Conservation (phyloP, 2,888 invertebrate genomes). For the Atrina japonica region DNA sequence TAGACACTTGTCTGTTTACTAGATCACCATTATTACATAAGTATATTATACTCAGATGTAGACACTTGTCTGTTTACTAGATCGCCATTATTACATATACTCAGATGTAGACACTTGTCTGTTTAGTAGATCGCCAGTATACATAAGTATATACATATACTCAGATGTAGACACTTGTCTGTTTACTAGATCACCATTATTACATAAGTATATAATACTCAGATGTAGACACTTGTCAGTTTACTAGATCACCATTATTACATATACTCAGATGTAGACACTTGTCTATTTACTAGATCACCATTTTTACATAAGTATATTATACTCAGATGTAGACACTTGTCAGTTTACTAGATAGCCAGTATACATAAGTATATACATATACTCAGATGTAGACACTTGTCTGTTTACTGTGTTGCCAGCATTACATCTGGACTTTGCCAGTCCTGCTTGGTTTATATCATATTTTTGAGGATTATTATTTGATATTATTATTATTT, state of each 20-base stretch:
- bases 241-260: neutral
- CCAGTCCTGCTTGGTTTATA: too few relatives aligned
- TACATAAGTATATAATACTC: neutral
- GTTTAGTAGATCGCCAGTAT: neutral
- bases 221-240: neutral
- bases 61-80: too few relatives aligned
- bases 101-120: neutral
- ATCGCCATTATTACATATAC: neutral
- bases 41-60: neutral
- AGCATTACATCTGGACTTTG: too few relatives aligned
- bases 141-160: neutral
- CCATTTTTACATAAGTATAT: slow-evolving; percentile 61
- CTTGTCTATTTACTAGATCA: too few relatives aligned
- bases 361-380: slow-evolving; percentile 21
- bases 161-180: neutral
- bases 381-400: too few relatives aligned
- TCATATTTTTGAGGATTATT: too few relatives aligned
- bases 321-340: neutral
- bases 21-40: slow-evolving; percentile 60
- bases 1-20: too few relatives aligned
- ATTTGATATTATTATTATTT: too few relatives aligned
- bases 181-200: slow-evolving; percentile 57
- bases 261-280: too few relatives aligned
- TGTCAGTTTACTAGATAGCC: too few relatives aligned
- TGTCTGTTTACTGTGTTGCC: too few relatives aligned